Base-by-base conservation (phyloP, 2,797 vertebrate species). In the Labroides dimidiatus region DNA sequence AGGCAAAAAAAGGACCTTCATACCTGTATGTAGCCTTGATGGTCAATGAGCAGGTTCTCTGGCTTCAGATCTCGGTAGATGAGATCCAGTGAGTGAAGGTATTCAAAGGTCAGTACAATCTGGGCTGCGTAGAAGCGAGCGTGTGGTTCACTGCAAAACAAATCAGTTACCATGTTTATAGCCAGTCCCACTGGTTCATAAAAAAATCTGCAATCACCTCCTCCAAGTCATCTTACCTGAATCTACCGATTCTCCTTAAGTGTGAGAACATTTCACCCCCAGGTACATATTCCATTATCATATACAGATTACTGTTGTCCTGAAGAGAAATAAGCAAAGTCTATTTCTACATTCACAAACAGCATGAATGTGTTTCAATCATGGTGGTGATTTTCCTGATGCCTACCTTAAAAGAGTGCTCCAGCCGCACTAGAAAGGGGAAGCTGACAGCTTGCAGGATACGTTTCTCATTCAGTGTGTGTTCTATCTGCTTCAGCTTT, bases 191-290 rank as follows among this genome's bases (percentile, higher is more conserved):
- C 37, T 5, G 27, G 49, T 3, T 9, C 0, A 20, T 4, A 20
- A 11, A 45, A 36, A 57, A 13, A 47, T 21, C 15, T 4, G 5
- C 5, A 39, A n/a, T 23, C 2, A 11, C 56, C 30, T 43, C 10
- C 9, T 43, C 10, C 9, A 57, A 37, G 24, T 49, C 10, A 17
- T 44, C 90, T 85, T 69, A 96, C 96, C 96, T 98, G 94, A 98
- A 98, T 89, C 96, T 93, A 71, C 97, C 97, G 10, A 97, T 97
- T 93, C 96, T 94, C 90, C 96, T 94, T 83, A 98, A 91, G 85
- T 98, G 97, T 66, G 96, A 98, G 90, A 98, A 98, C 97, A 98
- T 98, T 89, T 98, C 96, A 2, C 97, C 96, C 0, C 97, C 96
- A 0, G 96, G 95, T 72, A 98, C 95, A 21, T 97, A 98, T 87